Percentiles rank a stretch among this genome's conserved stretches.
Conservation (phyloP, 1,140 invertebrate species). For the Drosophila dunni region DNA sequence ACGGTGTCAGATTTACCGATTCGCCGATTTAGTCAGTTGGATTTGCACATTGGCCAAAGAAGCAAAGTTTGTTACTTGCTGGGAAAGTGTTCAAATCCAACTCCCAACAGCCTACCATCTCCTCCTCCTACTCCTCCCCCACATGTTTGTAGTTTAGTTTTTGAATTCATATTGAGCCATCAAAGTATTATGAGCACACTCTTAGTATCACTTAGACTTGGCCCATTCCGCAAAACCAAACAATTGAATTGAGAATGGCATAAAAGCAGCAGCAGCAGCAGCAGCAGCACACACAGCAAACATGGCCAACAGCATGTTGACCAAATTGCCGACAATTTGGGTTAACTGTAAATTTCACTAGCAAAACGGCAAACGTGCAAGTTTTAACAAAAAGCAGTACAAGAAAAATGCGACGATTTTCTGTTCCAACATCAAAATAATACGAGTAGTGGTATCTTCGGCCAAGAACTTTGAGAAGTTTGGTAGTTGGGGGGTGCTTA, state of each 20-base stretch:
- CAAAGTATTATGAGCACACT: conserved; percentile 57
- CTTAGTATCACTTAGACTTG: conserved; percentile 71
- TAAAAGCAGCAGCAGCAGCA: conserved; percentile 38
- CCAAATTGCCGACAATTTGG: conserved; percentile 81
- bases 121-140: not conserved
- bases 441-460: conserved; percentile 9
- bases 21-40: conserved; percentile 31
- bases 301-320: conserved; percentile 60
- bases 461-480: no score
- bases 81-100: not conserved
- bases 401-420: conserved; percentile 34
- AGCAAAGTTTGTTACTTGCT: not conserved
- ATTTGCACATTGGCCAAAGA: conserved; percentile 25
- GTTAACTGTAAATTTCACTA: conserved; percentile 77
- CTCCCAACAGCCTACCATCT: no score
- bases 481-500: not conserved
- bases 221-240: conserved; percentile 22
- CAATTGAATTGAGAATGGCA: conserved; percentile 75
- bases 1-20: conserved; percentile 52
- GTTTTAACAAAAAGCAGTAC: conserved; percentile 75
- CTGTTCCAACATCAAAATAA: not conserved
- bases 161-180: conserved; percentile 58
- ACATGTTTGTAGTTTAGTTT: conserved; percentile 16
- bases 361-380: conserved; percentile 73
- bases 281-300: not conserved